phyloP scores from a whole-genome alignment of 2,888 invertebrate species.

The Amblyjoppa fuscipennis region DNA sequence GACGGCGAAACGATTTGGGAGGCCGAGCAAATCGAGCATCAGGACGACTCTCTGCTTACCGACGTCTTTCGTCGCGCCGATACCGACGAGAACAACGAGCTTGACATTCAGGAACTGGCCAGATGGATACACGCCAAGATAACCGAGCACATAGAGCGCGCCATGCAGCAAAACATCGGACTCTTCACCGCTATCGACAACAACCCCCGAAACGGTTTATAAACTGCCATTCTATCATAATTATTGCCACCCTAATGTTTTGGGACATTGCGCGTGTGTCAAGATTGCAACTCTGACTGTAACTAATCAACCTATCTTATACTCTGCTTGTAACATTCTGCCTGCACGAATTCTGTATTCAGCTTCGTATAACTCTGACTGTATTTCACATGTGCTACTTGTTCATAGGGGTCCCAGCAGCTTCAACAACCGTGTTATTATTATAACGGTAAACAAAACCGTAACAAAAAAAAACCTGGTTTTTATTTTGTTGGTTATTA shows the following conservation, averaged over 20 bases:
- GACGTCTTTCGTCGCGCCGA: constrained; percentile 87
- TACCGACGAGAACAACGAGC: constrained; percentile 86
- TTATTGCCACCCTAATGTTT: background rate
- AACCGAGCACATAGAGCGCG: constrained; percentile 89
- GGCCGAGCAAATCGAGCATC: constrained; percentile 66
- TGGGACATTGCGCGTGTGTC: too few relatives aligned
- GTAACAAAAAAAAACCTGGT: too few relatives aligned
- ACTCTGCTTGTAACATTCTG: too few relatives aligned
- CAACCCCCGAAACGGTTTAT: constrained; percentile 88
- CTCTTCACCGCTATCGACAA: constrained; percentile 89
- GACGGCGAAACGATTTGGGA: constrained; percentile 57
- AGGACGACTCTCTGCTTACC: constrained; percentile 78
- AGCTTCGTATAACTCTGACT: too few relatives aligned
- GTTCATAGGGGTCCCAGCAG: too few relatives aligned
- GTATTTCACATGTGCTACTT: too few relatives aligned
- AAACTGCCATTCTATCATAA: background rate
- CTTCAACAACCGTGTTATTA: too few relatives aligned
- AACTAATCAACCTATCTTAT: too few relatives aligned
- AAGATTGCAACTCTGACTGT: too few relatives aligned
- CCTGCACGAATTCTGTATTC: too few relatives aligned
- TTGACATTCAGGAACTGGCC: constrained; percentile 89
- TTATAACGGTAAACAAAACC: too few relatives aligned
- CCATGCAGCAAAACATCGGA: constrained; percentile 89
- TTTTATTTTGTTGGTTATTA: too few relatives aligned
- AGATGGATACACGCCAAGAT: constrained; percentile 90